phyloP scores from a whole-genome alignment of 2,113 vertebrate species.

The Puntigrus tetrazona region DNA sequence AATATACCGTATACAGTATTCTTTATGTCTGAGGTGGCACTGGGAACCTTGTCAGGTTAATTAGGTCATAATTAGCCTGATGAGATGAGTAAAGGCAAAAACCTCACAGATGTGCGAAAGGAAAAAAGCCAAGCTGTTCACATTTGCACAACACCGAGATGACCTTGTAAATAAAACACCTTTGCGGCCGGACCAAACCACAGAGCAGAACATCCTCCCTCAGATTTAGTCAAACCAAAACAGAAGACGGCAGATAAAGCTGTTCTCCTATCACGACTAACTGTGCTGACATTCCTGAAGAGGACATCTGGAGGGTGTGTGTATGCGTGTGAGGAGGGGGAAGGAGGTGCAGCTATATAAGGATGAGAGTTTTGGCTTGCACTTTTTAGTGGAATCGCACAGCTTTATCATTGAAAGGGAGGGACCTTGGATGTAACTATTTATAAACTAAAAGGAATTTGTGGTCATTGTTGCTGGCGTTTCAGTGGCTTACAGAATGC shows the following conservation, averaged over 20 bases:
- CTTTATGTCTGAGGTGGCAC: neutral
- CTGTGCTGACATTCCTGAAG: slow-evolving; percentile 63
- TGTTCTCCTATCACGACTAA: slow-evolving; percentile 63
- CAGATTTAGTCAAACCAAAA: slow-evolving; percentile 46
- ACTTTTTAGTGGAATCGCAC: slow-evolving; percentile 26
- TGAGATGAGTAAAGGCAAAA: neutral
- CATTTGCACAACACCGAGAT: slow-evolving; percentile 12
- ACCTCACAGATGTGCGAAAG: neutral
- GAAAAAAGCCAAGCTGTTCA: neutral
- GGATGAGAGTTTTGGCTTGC: slow-evolving; percentile 3
- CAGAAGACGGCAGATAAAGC: slow-evolving; percentile 51
- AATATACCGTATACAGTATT: neutral
- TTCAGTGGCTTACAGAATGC: neutral
- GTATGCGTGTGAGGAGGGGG: neutral
- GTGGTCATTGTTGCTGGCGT: neutral
- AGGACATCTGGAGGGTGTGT: slow-evolving; percentile 54
- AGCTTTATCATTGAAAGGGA: slow-evolving; percentile 30
- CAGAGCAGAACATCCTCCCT: slow-evolving; percentile 55
- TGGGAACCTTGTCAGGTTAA: neutral
- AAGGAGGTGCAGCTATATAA: slow-evolving; percentile 15
- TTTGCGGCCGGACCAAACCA: slow-evolving; percentile 22
- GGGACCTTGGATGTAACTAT: neutral
- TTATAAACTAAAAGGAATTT: slow-evolving; percentile 23
- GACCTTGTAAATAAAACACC: slow-evolving; percentile 25
- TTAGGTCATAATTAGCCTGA: neutral